Conservation (phyloP, 2,113 vertebrate species). For the Rattus norvegicus region GRCr8 NC_086033.1:4169501-4170000, state of each 20-base stretch:
- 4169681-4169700: not conserved
- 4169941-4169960: not conserved
- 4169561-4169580: slow-evolving; percentile 64
- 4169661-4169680: not conserved
- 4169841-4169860: not conserved
- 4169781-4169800: no score
- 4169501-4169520: slow-evolving; percentile 69
- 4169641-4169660: not conserved
- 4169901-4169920: not conserved
- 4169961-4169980: not conserved
- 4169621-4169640: slow-evolving; percentile 19
- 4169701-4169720: not conserved
- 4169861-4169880: not conserved
- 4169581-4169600: slow-evolving; percentile 19
- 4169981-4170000: not conserved
- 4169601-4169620: no score
- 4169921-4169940: not conserved
- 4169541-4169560: slow-evolving; percentile 54
- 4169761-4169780: not conserved
- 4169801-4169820: not conserved
- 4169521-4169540: slow-evolving; percentile 30
- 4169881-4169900: not conserved
- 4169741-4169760: not conserved
- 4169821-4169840: not conserved
- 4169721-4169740: not conserved